A percentile compares a stretch with the other conserved stretches of the same genome.
phyloP scores from a whole-genome alignment of 1,140 invertebrate species.

The Macrotrachela quadricornifera region DNA sequence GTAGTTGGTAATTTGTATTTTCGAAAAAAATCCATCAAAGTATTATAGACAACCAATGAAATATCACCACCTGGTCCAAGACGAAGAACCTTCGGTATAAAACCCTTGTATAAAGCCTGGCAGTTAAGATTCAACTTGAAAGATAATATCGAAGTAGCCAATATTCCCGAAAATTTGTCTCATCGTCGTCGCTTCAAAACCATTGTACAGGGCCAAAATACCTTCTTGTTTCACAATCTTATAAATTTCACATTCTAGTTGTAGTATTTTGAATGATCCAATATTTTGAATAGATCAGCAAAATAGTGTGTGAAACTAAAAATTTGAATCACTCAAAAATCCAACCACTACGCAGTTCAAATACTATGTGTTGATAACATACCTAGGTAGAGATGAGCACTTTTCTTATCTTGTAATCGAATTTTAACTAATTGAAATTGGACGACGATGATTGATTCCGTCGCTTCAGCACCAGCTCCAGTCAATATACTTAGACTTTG shows the following conservation, averaged over 20 bases:
- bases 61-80: conserved; percentile 68
- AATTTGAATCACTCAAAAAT: neutral
- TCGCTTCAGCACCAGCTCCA: conserved; percentile 58
- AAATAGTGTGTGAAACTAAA: neutral
- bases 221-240: conserved; percentile 48
- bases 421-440: conserved; percentile 88
- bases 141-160: conserved; percentile 85
- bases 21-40: too few relatives aligned
- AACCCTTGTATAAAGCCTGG: conserved; percentile 69
- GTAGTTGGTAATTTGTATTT: too few relatives aligned
- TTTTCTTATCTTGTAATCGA: conserved; percentile 37
- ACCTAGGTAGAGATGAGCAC: conserved; percentile 21
- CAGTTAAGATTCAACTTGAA: conserved; percentile 54
- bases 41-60: conserved; percentile 56
- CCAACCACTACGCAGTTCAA: conserved; percentile 15
- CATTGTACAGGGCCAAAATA: conserved; percentile 62
- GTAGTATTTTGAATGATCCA: conserved; percentile 28
- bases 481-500: conserved; percentile 57
- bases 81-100: conserved; percentile 65
- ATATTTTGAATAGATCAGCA: conserved; percentile 8
- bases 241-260: conserved; percentile 54
- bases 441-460: conserved; percentile 69
- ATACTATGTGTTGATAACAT: conserved; percentile 25
- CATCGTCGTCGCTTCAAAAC: conserved; percentile 60
- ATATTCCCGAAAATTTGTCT: conserved; percentile 72